Conservation (phyloP, 2,113 vertebrate genomes). For the Mormyrus iriodes region DNA sequence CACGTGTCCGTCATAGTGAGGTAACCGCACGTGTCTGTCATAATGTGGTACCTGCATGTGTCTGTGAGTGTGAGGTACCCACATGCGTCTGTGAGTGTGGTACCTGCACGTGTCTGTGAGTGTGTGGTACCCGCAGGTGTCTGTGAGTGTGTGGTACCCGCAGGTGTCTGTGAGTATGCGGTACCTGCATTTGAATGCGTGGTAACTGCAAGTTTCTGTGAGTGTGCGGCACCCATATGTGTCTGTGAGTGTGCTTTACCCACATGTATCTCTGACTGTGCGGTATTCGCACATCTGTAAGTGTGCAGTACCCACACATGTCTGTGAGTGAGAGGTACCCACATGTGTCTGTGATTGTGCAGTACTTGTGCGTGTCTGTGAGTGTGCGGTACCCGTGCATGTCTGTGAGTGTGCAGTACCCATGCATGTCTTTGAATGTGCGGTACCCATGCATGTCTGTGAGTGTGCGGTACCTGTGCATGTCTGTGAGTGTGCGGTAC, state of each 20-base stretch:
- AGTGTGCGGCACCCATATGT: neutral
- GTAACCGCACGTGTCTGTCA: neutral
- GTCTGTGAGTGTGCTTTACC: neutral
- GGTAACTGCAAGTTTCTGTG: neutral
- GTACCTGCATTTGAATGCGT: neutral
- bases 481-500: conserved; percentile 44
- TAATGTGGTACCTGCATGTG: neutral
- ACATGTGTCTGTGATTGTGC: conserved; percentile 15
- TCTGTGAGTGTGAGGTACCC: neutral
- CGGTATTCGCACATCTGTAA: neutral
- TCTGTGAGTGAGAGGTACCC: neutral
- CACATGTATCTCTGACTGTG: neutral
- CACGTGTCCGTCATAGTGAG: neutral
- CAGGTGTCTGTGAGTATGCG: neutral
- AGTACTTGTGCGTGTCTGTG: neutral
- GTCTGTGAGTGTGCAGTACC: neutral
- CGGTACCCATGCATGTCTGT: neutral
- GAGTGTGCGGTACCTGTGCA: neutral
- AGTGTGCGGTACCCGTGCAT: neutral
- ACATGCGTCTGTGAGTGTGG: neutral
- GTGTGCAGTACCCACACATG: neutral
- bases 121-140: neutral
- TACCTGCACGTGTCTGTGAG: conserved; percentile 10
- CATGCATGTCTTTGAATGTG: neutral
- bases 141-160: neutral